Evolutionary conservation across 1,140 invertebrate species (phyloP).

Genomic region (Bombus haemorrhoidalis): DNA sequence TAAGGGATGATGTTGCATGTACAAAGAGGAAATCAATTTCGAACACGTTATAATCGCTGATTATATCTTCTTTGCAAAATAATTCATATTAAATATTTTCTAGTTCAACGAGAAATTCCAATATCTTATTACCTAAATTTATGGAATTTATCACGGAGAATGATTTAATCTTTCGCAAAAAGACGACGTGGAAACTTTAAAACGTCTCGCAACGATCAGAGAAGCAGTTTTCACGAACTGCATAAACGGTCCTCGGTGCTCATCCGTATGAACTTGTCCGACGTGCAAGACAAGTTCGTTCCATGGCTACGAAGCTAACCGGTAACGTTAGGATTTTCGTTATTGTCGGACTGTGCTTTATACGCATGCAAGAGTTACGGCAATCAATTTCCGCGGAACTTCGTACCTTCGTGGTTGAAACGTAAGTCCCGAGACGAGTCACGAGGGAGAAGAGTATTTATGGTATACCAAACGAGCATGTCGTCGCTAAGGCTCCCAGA

Average conservation of each 20-base stretch:
- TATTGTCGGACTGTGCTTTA: constrained; percentile 1
- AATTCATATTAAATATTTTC: neutral
- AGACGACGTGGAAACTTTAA: neutral
- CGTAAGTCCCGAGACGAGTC: constrained; percentile 12
- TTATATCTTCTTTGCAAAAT: neutral
- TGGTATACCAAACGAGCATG: constrained; percentile 64
- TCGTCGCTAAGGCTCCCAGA: constrained; percentile 61
- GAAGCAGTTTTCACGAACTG: neutral
- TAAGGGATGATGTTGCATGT: neutral
- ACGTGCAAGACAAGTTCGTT: neutral
- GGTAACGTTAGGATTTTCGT: constrained; percentile 4
- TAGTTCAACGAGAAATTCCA: neutral
- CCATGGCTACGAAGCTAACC: neutral
- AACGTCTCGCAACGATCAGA: too few species aligned
- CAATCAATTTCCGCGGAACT: constrained; percentile 63
- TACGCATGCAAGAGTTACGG: constrained; percentile 37
- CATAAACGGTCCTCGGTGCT: neutral
- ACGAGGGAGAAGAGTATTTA: constrained; percentile 65
- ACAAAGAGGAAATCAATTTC: constrained; percentile 1
- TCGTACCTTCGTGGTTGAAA: constrained; percentile 36
- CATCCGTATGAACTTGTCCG: neutral
- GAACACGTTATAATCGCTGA: neutral
- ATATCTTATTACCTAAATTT: neutral
- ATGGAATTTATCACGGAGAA: neutral
- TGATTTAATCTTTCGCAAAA: neutral